phyloP scores from a whole-genome alignment of 2,888 invertebrate genomes.

The Capitulum mitella region DNA sequence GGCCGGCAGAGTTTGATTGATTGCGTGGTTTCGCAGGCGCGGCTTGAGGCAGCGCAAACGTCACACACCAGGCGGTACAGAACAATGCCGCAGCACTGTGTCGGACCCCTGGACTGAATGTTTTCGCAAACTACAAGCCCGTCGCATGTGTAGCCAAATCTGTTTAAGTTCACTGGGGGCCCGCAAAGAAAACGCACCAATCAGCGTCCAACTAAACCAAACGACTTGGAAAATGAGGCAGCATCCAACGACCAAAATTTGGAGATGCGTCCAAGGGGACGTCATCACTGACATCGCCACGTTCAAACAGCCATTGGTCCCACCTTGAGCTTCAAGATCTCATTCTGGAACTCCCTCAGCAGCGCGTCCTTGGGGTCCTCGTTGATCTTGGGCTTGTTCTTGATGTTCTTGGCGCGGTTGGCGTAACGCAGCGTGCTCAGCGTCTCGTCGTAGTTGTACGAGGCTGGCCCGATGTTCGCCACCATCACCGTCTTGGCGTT shows the following conservation, averaged over 20 bases:
- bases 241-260: not conserved
- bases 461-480: slow-evolving; percentile 96
- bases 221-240: not conserved
- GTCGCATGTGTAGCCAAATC: too few relatives aligned
- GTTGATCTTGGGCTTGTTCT: slow-evolving; percentile 96
- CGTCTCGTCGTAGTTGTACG: slow-evolving; percentile 96
- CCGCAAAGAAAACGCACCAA: not conserved
- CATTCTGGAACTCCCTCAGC: slow-evolving; percentile 87
- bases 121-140: too few relatives aligned
- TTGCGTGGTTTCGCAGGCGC: too few relatives aligned
- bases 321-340: slow-evolving; percentile 64
- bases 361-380: slow-evolving; percentile 99
- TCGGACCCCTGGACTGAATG: too few relatives aligned
- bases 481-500: slow-evolving; percentile 99
- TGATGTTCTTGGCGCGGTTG: slow-evolving; percentile 94
- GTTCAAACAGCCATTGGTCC: too few relatives aligned
- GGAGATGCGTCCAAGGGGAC: too few relatives aligned
- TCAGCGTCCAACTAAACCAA: too few relatives aligned
- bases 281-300: not conserved
- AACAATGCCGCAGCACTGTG: too few relatives aligned
- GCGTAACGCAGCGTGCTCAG: slow-evolving; percentile 93
- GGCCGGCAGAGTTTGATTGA: too few relatives aligned
- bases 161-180: not conserved
- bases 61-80: too few relatives aligned
- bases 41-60: too few relatives aligned